These are phyloP conservation scores for Crotalus helleri DNA, from an alignment of 2,113 vertebrate species.

Conservation along the genomic window DNA sequence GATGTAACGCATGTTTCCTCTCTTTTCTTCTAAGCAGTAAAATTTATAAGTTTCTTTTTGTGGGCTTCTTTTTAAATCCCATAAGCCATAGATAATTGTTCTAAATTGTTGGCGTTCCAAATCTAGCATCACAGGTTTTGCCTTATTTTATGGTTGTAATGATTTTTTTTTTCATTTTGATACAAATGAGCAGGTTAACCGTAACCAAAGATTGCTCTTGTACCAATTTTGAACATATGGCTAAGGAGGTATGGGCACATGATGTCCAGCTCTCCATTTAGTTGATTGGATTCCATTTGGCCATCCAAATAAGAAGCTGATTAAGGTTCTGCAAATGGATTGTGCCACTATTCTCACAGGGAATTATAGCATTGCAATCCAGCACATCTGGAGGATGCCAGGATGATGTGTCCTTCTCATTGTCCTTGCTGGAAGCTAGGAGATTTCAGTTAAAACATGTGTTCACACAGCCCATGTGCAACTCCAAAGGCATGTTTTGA, in stretches of 20 bases:
- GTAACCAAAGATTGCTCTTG: neutral
- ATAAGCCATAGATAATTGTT: neutral
- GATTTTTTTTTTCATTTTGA: neutral
- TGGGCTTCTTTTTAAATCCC: neutral
- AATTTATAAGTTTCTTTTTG: neutral
- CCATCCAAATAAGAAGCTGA: neutral
- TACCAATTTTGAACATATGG: neutral
- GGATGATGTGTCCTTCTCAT: neutral
- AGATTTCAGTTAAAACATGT: neutral
- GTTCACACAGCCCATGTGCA: neutral
- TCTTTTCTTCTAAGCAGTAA: neutral
- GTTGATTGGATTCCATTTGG: neutral
- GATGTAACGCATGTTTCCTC: neutral
- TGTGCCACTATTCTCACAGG: neutral
- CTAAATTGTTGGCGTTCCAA: neutral
- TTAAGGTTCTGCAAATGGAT: neutral
- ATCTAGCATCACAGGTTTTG: neutral
- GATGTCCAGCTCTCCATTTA: too few relatives aligned
- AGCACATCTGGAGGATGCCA: neutral
- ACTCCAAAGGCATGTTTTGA: neutral
- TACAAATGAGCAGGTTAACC: neutral
- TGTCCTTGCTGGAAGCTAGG: neutral
- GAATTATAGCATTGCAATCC: neutral
- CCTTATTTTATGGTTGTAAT: neutral
- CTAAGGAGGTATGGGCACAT: neutral